phyloP scores from a whole-genome alignment of 1,140 invertebrate genomes.

The Saccostrea glomerata region DNA sequence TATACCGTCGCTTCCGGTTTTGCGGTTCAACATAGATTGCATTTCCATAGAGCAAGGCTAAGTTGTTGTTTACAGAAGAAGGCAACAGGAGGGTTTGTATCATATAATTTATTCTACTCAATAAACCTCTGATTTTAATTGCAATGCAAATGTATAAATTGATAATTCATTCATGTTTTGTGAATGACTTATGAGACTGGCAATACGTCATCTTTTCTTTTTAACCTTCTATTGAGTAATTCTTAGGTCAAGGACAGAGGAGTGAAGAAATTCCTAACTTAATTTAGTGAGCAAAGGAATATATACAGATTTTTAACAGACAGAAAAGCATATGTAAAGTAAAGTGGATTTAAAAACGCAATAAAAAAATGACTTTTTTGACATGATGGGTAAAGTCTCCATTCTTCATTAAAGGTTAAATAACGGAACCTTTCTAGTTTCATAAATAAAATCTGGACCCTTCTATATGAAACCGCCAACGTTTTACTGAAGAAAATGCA shows the following conservation, averaged over 20 bases:
- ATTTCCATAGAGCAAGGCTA: constrained; percentile 18
- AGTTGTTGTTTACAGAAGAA: not conserved
- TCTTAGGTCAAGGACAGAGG: not conserved
- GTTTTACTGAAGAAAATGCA: no score
- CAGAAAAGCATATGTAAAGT: no score
- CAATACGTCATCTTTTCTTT: not conserved
- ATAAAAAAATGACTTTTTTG: no score
- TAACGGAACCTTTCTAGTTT: no score
- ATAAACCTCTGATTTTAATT: not conserved
- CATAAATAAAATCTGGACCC: no score
- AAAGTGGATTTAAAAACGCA: no score
- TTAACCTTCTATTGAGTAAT: not conserved
- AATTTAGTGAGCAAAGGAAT: no score
- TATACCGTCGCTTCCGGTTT: constrained; percentile 9
- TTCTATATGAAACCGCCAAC: no score
- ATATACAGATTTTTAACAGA: no score
- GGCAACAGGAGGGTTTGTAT: not conserved
- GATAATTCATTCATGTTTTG: constrained; percentile 21
- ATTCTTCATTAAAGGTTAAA: no score
- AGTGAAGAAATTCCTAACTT: no score
- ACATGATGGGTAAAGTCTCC: no score
- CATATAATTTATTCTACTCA: not conserved
- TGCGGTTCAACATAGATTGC: constrained; percentile 8
- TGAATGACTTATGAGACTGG: not conserved
- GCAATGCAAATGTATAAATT: constrained; percentile 25